These are phyloP conservation scores for Puntigrus tetrazona DNA, from an alignment of 2,113 vertebrate genomes.

Conservation along the genomic window DNA sequence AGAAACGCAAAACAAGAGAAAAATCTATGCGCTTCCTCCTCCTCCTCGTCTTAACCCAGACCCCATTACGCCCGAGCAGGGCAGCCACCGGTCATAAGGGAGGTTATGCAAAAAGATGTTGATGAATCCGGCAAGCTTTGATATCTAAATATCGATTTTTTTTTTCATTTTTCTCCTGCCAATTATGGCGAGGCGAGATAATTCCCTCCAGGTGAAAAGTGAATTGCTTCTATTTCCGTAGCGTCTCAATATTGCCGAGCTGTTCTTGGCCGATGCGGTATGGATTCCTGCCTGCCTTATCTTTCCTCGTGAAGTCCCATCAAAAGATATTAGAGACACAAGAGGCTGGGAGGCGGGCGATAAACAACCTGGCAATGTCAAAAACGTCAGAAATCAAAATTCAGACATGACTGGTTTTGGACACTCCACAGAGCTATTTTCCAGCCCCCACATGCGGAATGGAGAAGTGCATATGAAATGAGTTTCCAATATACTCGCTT, in stretches of 20 bases:
- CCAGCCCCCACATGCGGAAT: conserved; percentile 58
- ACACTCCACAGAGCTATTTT: conserved; percentile 55
- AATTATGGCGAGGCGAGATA: conserved; percentile 65
- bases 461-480: conserved; percentile 52
- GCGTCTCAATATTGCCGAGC: conserved; percentile 54
- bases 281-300: conserved; percentile 47
- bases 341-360: conserved; percentile 50
- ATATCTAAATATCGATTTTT: conserved; percentile 65
- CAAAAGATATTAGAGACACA: conserved; percentile 63
- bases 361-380: conserved; percentile 64
- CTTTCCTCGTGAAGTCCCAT: conserved; percentile 50
- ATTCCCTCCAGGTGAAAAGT: conserved; percentile 62
- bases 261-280: conserved; percentile 38
- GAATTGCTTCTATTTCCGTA: conserved; percentile 58
- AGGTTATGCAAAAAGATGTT: conserved; percentile 57
- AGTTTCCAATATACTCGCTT: conserved; percentile 42
- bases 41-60: conserved; percentile 14
- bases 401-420: conserved; percentile 57
- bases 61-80: background rate
- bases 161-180: conserved; percentile 60
- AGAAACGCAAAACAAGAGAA: conserved; percentile 8
- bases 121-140: conserved; percentile 56
- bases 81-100: conserved; percentile 30
- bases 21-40: conserved; percentile 28
- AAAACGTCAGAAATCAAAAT: conserved; percentile 63